Evolutionary conservation across 2,888 invertebrate species (phyloP).

Genomic region (Erebia epiphron): DNA sequence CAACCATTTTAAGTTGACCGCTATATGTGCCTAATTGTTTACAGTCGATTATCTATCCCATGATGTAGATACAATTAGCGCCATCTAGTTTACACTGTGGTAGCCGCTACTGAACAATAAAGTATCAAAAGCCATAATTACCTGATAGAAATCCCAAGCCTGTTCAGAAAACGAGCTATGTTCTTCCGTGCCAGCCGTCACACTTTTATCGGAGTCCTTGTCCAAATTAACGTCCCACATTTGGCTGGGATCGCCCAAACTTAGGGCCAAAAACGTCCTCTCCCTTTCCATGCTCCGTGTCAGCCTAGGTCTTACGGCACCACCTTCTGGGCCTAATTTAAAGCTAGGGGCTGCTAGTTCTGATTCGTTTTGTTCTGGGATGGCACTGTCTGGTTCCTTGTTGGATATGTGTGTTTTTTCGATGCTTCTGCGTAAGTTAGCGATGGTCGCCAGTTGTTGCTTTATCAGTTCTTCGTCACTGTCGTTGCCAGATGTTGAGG

Average conservation of each 20-base stretch:
- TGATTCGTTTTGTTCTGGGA: constrained; percentile 66
- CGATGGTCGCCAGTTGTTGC: constrained; percentile 67
- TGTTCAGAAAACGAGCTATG: constrained; percentile 94
- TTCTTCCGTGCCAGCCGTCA: constrained; percentile 86
- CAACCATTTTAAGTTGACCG: no score
- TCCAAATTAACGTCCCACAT: constrained; percentile 74
- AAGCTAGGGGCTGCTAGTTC: constrained; percentile 83
- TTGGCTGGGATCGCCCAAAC: constrained; percentile 71
- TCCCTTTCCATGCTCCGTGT: constrained; percentile 70
- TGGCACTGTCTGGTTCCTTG: constrained; percentile 67
- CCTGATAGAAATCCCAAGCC: constrained; percentile 98
- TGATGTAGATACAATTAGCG: no score
- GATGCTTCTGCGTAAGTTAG: constrained; percentile 71
- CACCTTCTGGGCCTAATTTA: constrained; percentile 84
- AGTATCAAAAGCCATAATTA: constrained; percentile 49
- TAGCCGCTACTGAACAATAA: no score
- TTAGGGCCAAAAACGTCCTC: constrained; percentile 66
- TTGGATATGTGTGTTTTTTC: constrained; percentile 75
- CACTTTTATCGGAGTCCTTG: constrained; percentile 81
- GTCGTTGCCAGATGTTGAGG: constrained; percentile 86
- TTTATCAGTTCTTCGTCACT: constrained; percentile 84
- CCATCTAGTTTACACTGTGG: no score
- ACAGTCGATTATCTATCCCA: no score
- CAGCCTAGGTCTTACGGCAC: constrained; percentile 67
- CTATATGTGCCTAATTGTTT: no score